Percentiles rank a stretch among this genome's conserved stretches.
Conservation (phyloP, 2,113 vertebrate species). For the Ellobius talpinus region DNA sequence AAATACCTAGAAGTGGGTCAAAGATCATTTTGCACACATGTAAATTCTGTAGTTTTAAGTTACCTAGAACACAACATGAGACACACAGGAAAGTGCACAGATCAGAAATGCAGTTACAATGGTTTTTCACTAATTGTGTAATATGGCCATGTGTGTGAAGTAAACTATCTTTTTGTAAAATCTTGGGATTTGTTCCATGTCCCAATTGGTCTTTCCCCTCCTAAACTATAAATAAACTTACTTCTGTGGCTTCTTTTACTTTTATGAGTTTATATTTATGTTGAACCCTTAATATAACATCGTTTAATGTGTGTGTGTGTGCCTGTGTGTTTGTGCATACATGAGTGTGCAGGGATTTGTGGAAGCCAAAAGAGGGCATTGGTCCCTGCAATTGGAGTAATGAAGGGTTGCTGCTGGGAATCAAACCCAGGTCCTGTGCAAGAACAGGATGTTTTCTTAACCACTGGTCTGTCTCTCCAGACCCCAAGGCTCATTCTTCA, state of each 20-base stretch:
- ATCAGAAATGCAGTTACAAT: background rate
- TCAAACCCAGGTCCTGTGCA: background rate
- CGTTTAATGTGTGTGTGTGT: background rate
- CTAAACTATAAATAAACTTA: slow-evolving; percentile 5
- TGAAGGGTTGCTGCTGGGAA: background rate
- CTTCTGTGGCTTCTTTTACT: background rate
- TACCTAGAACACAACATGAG: background rate
- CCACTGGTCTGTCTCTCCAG: background rate
- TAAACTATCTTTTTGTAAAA: background rate
- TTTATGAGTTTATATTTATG: background rate
- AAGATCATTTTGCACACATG: background rate
- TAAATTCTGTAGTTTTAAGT: background rate
- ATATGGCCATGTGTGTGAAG: background rate
- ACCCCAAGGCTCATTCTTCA: background rate
- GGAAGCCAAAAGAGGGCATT: too few relatives aligned
- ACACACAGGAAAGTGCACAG: background rate
- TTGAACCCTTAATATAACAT: background rate
- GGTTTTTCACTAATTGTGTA: background rate
- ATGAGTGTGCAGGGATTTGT: background rate
- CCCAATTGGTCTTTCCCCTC: background rate
- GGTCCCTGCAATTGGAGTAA: background rate
- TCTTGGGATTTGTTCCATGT: background rate
- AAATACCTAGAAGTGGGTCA: background rate
- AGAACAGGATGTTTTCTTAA: background rate
- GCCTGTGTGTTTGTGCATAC: background rate